These are phyloP conservation scores for Homarus gammarus DNA, from an alignment of 2,888 invertebrate genomes.

Conservation along the genomic window DNA sequence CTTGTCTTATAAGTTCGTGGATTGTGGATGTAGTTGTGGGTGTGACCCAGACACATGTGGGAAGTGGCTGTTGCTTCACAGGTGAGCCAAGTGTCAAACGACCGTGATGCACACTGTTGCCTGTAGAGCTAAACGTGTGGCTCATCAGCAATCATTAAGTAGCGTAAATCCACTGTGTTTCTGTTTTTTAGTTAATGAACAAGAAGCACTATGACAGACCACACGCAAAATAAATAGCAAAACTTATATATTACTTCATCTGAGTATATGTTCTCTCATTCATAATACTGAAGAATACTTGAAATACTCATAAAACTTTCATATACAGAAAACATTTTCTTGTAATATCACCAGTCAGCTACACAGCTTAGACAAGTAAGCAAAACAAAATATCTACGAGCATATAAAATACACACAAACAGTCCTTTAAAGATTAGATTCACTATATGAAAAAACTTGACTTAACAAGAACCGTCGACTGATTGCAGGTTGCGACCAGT, in stretches of 20 bases:
- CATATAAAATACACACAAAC: conserved; percentile 59
- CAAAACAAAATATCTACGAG: conserved; percentile 59
- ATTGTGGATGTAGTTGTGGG: conserved; percentile 5
- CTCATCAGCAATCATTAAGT: conserved; percentile 35
- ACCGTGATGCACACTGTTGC: conserved; percentile 39
- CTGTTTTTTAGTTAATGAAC: conserved; percentile 43
- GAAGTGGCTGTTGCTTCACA: conserved; percentile 10
- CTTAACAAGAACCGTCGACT: conserved; percentile 50
- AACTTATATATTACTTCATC: conserved; percentile 46
- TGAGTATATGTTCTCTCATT: conserved; percentile 36
- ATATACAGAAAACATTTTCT: conserved; percentile 47
- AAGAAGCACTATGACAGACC: conserved; percentile 61
- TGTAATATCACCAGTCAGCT: conserved; percentile 56
- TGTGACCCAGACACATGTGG: conserved; percentile 17
- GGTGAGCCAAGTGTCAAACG: conserved; percentile 33
- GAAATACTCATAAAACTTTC: conserved; percentile 55
- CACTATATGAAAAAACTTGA: conserved; percentile 64
- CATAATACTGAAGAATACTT: conserved; percentile 63
- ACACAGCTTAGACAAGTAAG: conserved; percentile 59
- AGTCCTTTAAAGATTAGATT: conserved; percentile 51
- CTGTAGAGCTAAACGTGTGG: conserved; percentile 16
- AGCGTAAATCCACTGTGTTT: conserved; percentile 63
- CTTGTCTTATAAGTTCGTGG: neutral
- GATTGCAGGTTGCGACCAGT: conserved; percentile 20
- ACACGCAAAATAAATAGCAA: conserved; percentile 54